Percentiles rank a stretch among this genome's conserved stretches.
Conservation (phyloP, 2,888 invertebrate genomes). For the Pherbina coryleti region DNA sequence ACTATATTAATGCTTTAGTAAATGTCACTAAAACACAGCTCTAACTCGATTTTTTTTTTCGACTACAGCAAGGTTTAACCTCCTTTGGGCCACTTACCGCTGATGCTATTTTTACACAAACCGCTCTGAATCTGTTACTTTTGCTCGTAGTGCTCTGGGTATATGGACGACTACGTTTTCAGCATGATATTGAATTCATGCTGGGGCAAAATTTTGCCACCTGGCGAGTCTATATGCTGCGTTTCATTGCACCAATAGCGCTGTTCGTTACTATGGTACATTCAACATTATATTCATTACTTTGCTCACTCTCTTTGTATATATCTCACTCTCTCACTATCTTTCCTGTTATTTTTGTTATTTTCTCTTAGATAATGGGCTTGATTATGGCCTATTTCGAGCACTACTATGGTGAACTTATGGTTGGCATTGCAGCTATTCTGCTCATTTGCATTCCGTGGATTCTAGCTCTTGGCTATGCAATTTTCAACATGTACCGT, state of each 20-base stretch:
- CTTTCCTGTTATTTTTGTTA: not conserved
- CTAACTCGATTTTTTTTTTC: too few species aligned
- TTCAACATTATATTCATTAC: not conserved
- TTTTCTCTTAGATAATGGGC: slow-evolving; percentile 43
- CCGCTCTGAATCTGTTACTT: slow-evolving; percentile 73
- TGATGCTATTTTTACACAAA: slow-evolving; percentile 55
- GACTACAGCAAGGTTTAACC: slow-evolving; percentile 54
- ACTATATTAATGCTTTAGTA: not conserved
- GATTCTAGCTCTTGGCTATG: slow-evolving; percentile 62
- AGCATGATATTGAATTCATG: slow-evolving; percentile 80
- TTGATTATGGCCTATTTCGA: slow-evolving; percentile 36
- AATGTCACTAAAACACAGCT: not conserved
- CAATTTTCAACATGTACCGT: slow-evolving; percentile 54
- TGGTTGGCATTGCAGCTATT: slow-evolving; percentile 43
- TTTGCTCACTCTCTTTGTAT: not conserved
- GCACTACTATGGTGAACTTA: slow-evolving; percentile 36
- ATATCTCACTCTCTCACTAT: too few species aligned
- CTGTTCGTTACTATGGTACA: slow-evolving; percentile 54
- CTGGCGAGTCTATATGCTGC: slow-evolving; percentile 64
- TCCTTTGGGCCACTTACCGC: slow-evolving; percentile 51
- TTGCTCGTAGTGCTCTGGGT: slow-evolving; percentile 86
- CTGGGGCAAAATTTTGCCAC: slow-evolving; percentile 75
- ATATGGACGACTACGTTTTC: slow-evolving; percentile 78
- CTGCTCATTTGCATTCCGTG: slow-evolving; percentile 56
- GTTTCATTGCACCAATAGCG: slow-evolving; percentile 62